A percentile compares a stretch with the other conserved stretches of the same genome.
Conservation (phyloP, 2,113 vertebrate species). For the Lanius collurio region DNA sequence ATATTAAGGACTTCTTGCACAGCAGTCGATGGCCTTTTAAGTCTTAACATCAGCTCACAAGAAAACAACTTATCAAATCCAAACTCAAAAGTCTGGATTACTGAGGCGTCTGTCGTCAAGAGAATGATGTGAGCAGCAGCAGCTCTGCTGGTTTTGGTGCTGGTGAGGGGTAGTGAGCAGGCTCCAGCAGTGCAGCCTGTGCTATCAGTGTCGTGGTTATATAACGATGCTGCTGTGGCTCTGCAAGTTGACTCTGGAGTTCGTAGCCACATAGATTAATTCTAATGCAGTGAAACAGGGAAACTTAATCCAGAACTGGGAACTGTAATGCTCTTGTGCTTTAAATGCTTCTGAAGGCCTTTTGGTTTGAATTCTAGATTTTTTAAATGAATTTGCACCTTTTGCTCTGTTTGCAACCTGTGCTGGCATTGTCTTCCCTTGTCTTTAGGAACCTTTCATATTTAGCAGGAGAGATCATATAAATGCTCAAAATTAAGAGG, state of each 20-base stretch:
- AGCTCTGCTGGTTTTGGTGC: not conserved
- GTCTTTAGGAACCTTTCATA: not conserved
- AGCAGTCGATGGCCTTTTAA: constrained; percentile 15
- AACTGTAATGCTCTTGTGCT: not conserved
- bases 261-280: not conserved
- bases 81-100: not conserved
- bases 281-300: constrained; percentile 14
- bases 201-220: not conserved
- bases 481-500: not conserved
- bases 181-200: not conserved
- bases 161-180: not conserved
- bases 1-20: not conserved
- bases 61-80: not conserved
- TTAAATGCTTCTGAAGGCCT: not conserved
- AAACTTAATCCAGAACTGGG: constrained; percentile 18
- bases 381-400: not conserved
- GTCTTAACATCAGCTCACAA: not conserved
- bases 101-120: not conserved
- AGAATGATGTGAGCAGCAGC: not conserved
- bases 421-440: not conserved
- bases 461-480: not conserved
- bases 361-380: not conserved
- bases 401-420: not conserved
- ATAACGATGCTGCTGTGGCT: constrained; percentile 13
- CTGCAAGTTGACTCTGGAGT: constrained; percentile 35